phyloP scores from a whole-genome alignment of 2,797 vertebrate species.

The Scomberomorus guttatus region DNA sequence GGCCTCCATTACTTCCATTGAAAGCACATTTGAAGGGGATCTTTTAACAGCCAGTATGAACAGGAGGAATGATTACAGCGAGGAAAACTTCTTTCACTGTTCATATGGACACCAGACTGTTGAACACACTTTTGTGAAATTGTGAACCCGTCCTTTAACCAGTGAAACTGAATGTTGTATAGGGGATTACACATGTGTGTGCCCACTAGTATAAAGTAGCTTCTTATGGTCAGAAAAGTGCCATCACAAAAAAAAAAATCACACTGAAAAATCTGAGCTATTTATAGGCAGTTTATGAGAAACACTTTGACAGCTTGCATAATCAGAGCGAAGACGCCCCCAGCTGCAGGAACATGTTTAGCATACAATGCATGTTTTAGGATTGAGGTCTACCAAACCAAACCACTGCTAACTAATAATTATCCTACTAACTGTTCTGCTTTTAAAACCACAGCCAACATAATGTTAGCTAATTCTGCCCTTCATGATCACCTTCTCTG shows the following conservation, averaged over 20 bases:
- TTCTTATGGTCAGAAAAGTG: not conserved
- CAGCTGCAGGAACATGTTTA: slow-evolving; percentile 25
- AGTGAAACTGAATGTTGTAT: too few species aligned
- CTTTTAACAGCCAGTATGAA: too few species aligned
- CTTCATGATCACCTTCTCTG: slow-evolving; percentile 80
- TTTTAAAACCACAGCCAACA: not conserved
- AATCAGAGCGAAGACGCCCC: slow-evolving; percentile 30
- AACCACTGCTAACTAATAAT: not conserved
- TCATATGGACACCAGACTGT: too few species aligned
- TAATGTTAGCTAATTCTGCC: slow-evolving; percentile 47
- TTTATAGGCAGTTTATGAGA: not conserved
- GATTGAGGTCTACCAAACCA: not conserved
- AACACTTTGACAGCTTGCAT: slow-evolving; percentile 22
- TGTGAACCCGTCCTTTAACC: too few species aligned
- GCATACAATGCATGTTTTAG: not conserved
- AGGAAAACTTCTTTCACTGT: too few species aligned
- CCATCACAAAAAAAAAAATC: too few species aligned
- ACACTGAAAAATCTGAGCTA: not conserved
- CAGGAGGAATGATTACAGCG: too few species aligned
- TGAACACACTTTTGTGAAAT: too few species aligned
- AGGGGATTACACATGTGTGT: not conserved
- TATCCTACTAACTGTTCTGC: fast-evolving
- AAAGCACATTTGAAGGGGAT: too few species aligned
- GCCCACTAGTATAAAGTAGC: not conserved
- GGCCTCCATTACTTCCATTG: too few species aligned